Evolutionary conservation across 2,888 invertebrate genomes (phyloP).

Genomic region (Phyto melanocephala): DNA sequence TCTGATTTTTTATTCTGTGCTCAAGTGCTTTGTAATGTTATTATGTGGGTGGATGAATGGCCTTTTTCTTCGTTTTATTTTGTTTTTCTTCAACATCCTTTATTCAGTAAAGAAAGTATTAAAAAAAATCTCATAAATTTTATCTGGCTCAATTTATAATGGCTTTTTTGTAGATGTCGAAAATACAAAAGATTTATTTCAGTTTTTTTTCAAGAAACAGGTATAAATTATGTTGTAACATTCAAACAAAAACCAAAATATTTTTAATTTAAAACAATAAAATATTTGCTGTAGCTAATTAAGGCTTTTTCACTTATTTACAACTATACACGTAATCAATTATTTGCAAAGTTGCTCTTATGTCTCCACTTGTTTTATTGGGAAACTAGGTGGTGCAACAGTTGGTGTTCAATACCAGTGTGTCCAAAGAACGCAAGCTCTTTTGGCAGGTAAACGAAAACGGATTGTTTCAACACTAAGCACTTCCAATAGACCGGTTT

Average conservation of each 20-base stretch:
- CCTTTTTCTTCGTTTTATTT: too few relatives aligned
- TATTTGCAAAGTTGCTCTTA: background rate
- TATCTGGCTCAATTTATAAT: slow-evolving; percentile 28
- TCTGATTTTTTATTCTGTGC: background rate
- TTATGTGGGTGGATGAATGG: slow-evolving; percentile 18
- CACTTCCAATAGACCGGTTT: slow-evolving; percentile 34
- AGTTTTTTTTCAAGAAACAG: background rate
- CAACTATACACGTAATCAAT: background rate
- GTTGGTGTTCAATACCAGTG: slow-evolving; percentile 69
- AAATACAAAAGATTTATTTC: background rate
- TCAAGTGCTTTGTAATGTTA: background rate
- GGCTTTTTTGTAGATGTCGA: background rate
- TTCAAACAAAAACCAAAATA: background rate
- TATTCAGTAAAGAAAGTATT: background rate
- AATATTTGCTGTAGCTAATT: background rate
- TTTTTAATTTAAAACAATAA: background rate
- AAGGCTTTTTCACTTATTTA: background rate
- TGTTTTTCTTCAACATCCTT: background rate
- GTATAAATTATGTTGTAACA: background rate
- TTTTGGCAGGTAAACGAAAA: slow-evolving; percentile 58
- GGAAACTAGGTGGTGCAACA: slow-evolving; percentile 68
- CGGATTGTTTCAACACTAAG: slow-evolving; percentile 6
- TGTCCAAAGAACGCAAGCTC: slow-evolving; percentile 66
- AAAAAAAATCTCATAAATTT: slow-evolving; percentile 27
- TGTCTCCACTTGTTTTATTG: slow-evolving; percentile 1